These are phyloP conservation scores for Phyllotreta cruciferae DNA, from an alignment of 2,888 invertebrate genomes.

Conservation along the genomic window DNA sequence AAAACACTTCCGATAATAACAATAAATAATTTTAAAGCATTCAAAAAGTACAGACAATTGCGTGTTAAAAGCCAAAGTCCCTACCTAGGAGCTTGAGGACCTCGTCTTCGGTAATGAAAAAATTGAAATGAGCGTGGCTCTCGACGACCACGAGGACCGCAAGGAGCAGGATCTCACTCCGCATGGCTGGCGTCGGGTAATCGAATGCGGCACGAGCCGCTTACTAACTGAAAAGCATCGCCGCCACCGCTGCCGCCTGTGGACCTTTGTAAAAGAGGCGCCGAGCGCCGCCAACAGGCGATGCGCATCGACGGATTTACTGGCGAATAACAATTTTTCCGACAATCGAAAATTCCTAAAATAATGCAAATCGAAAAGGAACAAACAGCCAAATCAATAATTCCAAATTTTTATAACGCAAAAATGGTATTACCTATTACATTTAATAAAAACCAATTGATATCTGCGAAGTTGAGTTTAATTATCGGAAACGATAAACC, in stretches of 20 bases:
- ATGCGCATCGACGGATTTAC: no score
- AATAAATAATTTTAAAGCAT: slow-evolving; percentile 14
- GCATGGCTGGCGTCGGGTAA: slow-evolving; percentile 39
- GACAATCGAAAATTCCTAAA: no score
- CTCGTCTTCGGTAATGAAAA: slow-evolving; percentile 81
- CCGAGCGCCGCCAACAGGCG: no score
- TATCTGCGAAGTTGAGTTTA: no score
- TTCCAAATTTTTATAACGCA: no score
- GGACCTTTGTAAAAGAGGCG: slow-evolving; percentile 29
- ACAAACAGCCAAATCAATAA: no score
- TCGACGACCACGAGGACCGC: slow-evolving; percentile 27
- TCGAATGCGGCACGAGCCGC: slow-evolving; percentile 57
- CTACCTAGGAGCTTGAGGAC: slow-evolving; percentile 82
- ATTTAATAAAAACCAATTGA: no score
- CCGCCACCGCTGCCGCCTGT: slow-evolving; percentile 37
- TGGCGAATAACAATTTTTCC: no score
- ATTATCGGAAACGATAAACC: no score
- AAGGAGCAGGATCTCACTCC: slow-evolving; percentile 34
- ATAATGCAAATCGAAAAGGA: no score
- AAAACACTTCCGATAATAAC: slow-evolving; percentile 4
- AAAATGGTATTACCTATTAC: no score
- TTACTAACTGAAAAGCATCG: slow-evolving; percentile 47
- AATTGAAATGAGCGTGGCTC: slow-evolving; percentile 73
- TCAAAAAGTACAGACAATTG: slow-evolving; percentile 1
- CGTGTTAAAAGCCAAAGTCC: slow-evolving; percentile 48